These are phyloP conservation scores for Mesocricetus auratus DNA, from an alignment of 2,113 vertebrate genomes.

Conservation along the genomic window DNA sequence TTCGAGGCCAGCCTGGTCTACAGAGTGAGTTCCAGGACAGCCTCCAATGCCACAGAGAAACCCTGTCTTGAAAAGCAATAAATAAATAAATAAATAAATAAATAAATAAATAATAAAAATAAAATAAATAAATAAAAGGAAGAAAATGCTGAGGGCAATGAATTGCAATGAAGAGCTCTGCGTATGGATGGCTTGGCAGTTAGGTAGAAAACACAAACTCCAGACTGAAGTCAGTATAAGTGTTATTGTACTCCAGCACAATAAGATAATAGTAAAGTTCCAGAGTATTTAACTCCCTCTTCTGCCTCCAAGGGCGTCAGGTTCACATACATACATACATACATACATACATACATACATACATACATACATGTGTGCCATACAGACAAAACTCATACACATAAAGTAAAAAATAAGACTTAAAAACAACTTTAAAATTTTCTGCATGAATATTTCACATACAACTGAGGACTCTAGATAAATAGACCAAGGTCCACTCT, in stretches of 20 bases:
- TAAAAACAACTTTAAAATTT: background rate
- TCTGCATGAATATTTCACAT: background rate
- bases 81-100: too few species aligned
- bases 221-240: background rate
- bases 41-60: too few species aligned
- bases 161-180: background rate
- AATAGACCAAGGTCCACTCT: background rate
- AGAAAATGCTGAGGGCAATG: background rate
- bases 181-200: background rate
- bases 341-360: background rate
- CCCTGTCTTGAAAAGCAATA: too few species aligned
- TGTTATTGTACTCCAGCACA: background rate
- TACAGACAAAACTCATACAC: background rate
- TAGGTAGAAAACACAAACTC: background rate
- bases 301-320: background rate
- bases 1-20: too few species aligned
- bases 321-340: background rate
- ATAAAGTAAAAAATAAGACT: background rate
- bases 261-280: background rate
- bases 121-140: too few species aligned
- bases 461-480: background rate
- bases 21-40: too few species aligned
- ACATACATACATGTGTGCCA: background rate
- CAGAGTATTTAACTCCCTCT: background rate
- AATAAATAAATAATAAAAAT: too few species aligned